These are phyloP conservation scores for Stictonetta naevosa DNA, from an alignment of 2,113 vertebrate species.

Conservation along the genomic window DNA sequence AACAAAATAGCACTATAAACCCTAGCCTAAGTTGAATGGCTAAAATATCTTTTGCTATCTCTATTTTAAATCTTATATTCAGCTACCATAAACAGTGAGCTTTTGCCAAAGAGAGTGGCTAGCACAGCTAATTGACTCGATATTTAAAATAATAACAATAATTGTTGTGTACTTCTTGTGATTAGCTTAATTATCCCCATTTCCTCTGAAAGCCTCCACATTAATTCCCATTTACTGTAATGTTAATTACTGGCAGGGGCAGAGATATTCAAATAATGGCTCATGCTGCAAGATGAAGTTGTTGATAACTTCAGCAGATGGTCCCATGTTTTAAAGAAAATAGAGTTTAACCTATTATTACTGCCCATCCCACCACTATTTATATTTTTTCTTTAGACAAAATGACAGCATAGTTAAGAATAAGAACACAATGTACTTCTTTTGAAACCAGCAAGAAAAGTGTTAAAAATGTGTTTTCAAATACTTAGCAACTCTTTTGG, in stretches of 20 bases:
- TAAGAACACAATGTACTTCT: background rate
- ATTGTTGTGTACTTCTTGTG: slow-evolving; percentile 39
- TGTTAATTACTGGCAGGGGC: background rate
- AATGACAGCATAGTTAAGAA: background rate
- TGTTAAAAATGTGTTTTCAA: slow-evolving; percentile 5
- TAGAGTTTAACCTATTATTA: background rate
- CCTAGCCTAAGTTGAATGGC: background rate
- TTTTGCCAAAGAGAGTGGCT: slow-evolving; percentile 36
- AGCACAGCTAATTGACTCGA: slow-evolving; percentile 21
- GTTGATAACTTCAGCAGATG: background rate
- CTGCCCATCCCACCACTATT: background rate
- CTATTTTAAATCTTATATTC: slow-evolving; percentile 21
- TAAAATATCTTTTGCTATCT: background rate
- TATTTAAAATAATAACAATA: slow-evolving; percentile 51
- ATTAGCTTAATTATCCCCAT: slow-evolving; percentile 63
- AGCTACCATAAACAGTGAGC: background rate
- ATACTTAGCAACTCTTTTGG: background rate
- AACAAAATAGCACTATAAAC: background rate
- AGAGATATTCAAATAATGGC: background rate
- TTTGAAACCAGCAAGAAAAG: background rate
- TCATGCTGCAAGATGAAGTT: background rate
- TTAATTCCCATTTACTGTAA: slow-evolving; percentile 40
- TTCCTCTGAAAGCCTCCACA: slow-evolving; percentile 46
- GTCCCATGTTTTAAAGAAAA: background rate
- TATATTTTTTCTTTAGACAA: background rate